A percentile compares a stretch with the other conserved stretches of the same genome.
Conservation (phyloP, 30 jellyfish, hydroid and myxozoan genomes). For the Sanderia malayensis region DNA sequence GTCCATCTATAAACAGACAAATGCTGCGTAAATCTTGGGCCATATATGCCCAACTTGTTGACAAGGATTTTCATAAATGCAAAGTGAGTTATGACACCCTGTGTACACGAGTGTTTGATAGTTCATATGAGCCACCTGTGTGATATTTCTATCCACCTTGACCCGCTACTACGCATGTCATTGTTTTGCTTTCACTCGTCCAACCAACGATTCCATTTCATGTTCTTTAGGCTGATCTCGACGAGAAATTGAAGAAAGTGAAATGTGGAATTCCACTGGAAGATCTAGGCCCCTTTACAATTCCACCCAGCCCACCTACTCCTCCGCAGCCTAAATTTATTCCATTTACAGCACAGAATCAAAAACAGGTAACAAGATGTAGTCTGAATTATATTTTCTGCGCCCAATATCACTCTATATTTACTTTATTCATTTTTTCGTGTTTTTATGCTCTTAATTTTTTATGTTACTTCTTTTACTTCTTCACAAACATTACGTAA, state of each 20-base stretch:
- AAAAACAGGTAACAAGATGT: constrained; percentile 21
- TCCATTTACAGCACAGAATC: constrained; percentile 10
- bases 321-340: constrained; percentile 66
- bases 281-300: constrained; percentile 53
- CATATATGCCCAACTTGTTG: background rate
- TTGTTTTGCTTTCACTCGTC: too few species aligned
- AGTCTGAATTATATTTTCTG: too few species aligned
- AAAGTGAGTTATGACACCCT: constrained; percentile 37
- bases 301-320: constrained; percentile 57
- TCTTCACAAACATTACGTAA: too few species aligned
- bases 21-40: constrained; percentile 21
- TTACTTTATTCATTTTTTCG: too few species aligned
- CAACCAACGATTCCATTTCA: too few species aligned
- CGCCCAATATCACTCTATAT: too few species aligned
- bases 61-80: constrained; percentile 11
- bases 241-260: constrained; percentile 29
- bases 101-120: too few species aligned
- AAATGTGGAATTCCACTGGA: constrained; percentile 69
- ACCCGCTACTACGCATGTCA: too few species aligned
- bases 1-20: constrained; percentile 20
- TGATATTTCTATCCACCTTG: too few species aligned
- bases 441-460: too few species aligned
- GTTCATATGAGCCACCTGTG: too few species aligned
- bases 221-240: constrained; percentile 46
- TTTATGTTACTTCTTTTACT: too few species aligned